These are phyloP conservation scores for Catostylus mosaicus DNA, from an alignment of 30 jellyfish, hydroid and myxozoan species.

Conservation along the genomic window DNA sequence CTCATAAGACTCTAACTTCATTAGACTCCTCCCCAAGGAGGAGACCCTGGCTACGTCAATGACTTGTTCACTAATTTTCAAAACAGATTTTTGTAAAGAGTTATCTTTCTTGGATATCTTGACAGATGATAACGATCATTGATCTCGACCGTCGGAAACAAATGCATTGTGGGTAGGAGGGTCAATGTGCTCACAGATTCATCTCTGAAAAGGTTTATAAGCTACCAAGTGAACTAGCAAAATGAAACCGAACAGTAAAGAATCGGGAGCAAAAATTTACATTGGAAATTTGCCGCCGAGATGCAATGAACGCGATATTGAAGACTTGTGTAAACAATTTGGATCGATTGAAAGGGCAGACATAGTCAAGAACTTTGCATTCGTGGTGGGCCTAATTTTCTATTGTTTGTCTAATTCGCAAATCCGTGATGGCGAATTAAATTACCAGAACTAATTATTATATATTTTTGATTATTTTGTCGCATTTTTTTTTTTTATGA, in stretches of 20 bases:
- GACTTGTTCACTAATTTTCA: too few species aligned
- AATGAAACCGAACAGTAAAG: slow-evolving; percentile 24
- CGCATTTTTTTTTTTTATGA: too few species aligned
- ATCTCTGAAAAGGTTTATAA: not conserved
- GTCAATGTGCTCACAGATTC: not conserved
- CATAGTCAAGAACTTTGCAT: slow-evolving; percentile 92
- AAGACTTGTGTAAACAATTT: slow-evolving; percentile 64
- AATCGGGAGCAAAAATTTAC: slow-evolving; percentile 59
- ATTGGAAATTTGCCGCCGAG: slow-evolving; percentile 85
- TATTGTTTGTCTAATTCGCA: too few species aligned
- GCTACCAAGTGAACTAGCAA: not conserved
- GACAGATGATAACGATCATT: too few species aligned
- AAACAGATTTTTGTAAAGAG: too few species aligned
- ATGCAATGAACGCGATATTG: slow-evolving; percentile 70
- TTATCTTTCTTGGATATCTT: too few species aligned
- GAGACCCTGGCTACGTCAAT: too few species aligned
- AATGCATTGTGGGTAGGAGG: slow-evolving; percentile 1
- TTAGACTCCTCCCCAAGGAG: too few species aligned
- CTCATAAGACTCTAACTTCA: too few species aligned
- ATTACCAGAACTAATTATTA: too few species aligned
- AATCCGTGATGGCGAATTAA: too few species aligned
- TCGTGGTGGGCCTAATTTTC: slow-evolving; percentile 80
- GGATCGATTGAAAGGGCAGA: slow-evolving; percentile 84
- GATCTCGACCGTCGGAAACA: slow-evolving; percentile 1
- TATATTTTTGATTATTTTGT: too few species aligned